Evolutionary conservation across 37 sponge, comb jelly and placozoan genomes (phyloP).

Genomic region (Mnemiopsis leidyi): DNA sequence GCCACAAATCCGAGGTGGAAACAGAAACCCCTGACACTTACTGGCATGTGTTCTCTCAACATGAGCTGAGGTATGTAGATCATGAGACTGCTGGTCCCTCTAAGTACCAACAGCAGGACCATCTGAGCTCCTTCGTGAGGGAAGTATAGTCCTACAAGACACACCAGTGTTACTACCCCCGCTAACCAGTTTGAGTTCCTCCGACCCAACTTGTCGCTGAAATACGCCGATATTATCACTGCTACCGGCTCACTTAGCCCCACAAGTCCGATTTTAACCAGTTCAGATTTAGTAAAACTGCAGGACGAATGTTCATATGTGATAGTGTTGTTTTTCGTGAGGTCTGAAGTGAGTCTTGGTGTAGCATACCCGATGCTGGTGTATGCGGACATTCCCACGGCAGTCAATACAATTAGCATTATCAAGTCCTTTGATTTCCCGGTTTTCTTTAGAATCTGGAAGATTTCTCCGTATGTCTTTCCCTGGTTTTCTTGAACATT

Average conservation of each 20-base stretch:
- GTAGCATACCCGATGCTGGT: neutral
- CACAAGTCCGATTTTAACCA: neutral
- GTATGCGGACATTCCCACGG: neutral
- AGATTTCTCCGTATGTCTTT: neutral
- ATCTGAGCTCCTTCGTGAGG: neutral
- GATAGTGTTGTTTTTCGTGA: too few relatives aligned
- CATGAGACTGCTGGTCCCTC: neutral
- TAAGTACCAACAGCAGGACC: neutral
- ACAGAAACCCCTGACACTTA: neutral
- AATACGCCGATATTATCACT: neutral
- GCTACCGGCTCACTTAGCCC: neutral
- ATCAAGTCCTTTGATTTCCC: neutral
- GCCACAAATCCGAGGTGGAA: neutral
- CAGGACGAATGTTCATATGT: neutral
- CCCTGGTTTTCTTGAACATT: neutral
- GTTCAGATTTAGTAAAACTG: neutral
- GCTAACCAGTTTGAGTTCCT: neutral
- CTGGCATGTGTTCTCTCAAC: constrained; percentile 6
- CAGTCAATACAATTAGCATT: neutral
- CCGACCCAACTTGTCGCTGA: neutral
- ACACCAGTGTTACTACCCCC: neutral
- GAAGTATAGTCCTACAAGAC: neutral
- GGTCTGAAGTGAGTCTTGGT: neutral
- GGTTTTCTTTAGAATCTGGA: neutral
- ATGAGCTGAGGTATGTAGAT: neutral